Evolutionary conservation across 2,888 invertebrate species (phyloP).

Genomic region (Diplazon laetatorius): DNA sequence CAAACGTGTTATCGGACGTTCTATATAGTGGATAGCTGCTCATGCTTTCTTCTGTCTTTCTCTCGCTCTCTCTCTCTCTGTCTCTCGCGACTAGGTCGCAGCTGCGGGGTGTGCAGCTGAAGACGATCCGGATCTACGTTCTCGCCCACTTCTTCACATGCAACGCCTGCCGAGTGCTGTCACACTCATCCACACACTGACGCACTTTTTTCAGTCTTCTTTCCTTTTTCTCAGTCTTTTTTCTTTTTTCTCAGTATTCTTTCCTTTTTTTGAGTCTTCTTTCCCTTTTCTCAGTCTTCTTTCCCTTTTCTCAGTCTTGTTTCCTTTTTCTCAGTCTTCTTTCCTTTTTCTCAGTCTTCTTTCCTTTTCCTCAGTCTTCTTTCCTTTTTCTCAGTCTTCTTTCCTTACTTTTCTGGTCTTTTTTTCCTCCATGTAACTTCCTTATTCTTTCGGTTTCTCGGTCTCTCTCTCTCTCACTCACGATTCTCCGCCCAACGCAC

Average conservation of each 20-base stretch:
- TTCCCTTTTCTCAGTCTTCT: neutral
- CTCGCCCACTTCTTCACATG: neutral
- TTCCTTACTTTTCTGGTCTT: conserved; percentile 20
- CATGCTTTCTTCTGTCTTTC: conserved; percentile 48
- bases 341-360: conserved; percentile 10
- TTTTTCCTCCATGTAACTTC: no score
- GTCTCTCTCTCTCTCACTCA: neutral
- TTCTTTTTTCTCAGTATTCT: neutral
- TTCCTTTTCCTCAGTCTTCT: neutral
- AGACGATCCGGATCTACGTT: conserved; percentile 32
- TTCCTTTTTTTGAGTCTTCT: neutral
- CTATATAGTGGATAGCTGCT: conserved; percentile 50
- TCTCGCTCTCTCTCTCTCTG: conserved; percentile 52
- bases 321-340: neutral
- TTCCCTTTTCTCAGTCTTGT: neutral
- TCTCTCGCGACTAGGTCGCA: conserved; percentile 47
- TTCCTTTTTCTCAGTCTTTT: neutral
- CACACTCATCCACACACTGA: no score
- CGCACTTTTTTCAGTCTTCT: conserved; percentile 1
- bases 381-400: no score
- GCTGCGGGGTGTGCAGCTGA: conserved; percentile 23
- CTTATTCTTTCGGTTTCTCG: conserved; percentile 21
- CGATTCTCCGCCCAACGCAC: neutral
- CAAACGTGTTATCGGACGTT: conserved; percentile 65
- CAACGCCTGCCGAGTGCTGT: conserved; percentile 14